Evolutionary conservation across 1,140 invertebrate genomes (phyloP).

Genomic region (Formica selysi): DNA sequence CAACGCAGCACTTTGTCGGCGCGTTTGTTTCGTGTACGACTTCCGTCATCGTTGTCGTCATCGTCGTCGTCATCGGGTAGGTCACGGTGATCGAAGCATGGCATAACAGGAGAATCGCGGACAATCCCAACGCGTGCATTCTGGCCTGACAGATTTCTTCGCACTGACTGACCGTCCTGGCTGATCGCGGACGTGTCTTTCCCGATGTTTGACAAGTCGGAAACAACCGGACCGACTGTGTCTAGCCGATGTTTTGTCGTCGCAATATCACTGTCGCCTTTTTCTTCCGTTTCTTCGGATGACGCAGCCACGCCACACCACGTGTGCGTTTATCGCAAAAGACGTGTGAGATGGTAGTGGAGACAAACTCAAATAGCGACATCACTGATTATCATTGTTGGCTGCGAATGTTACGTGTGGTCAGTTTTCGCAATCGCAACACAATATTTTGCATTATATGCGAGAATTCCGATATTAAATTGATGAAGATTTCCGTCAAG

Average conservation of each 20-base stretch:
- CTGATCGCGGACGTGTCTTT: slow-evolving; percentile 29
- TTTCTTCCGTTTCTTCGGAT: slow-evolving; percentile 34
- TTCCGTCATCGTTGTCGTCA: slow-evolving; percentile 11
- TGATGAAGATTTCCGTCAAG: background rate
- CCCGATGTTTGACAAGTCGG: slow-evolving; percentile 29
- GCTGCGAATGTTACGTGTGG: background rate
- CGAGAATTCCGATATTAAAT: background rate
- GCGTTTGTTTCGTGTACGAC: slow-evolving; percentile 24
- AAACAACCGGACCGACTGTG: slow-evolving; percentile 15
- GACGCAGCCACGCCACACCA: background rate
- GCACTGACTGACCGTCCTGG: slow-evolving; percentile 12
- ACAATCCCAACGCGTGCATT: slow-evolving; percentile 9
- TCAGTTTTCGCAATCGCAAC: slow-evolving; percentile 20
- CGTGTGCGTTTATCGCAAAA: background rate
- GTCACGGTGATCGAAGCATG: background rate
- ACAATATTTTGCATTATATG: too few relatives aligned
- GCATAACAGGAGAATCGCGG: background rate
- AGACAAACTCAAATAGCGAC: background rate
- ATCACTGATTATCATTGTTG: background rate
- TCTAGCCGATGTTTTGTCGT: background rate
- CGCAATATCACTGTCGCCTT: background rate
- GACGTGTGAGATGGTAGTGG: background rate
- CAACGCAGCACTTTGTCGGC: slow-evolving; percentile 74
- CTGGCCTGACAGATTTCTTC: background rate
- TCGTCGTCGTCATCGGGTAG: background rate